Percentiles rank a stretch among this genome's conserved stretches.
Conservation (phyloP, 1,140 invertebrate species). For the Diplogasteroides magnus region DNA sequence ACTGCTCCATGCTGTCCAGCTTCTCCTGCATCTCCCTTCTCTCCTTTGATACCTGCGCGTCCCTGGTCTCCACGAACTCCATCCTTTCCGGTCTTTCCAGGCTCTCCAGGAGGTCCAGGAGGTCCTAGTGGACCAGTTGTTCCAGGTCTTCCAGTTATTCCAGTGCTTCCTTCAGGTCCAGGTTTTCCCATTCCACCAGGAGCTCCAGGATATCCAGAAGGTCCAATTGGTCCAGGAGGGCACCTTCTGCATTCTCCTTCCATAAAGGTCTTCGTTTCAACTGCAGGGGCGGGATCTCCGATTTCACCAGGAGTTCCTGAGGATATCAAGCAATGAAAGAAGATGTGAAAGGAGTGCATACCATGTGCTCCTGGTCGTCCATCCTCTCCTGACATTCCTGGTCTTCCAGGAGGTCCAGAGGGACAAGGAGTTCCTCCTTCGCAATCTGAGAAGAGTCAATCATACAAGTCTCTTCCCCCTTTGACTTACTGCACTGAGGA, state of each 20-base stretch:
- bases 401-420: not conserved
- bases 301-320: not conserved
- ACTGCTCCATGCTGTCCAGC: not conserved
- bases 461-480: no score
- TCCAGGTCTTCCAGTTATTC: not conserved
- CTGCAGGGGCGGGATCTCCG: not conserved
- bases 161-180: not conserved
- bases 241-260: not conserved
- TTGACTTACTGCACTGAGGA: no score
- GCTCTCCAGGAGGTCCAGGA: not conserved
- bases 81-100: not conserved
- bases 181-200: not conserved
- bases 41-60: no score
- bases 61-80: not conserved
- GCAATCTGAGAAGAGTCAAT: no score
- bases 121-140: not conserved
- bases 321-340: no score
- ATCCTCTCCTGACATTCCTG: not conserved
- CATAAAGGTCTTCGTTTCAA: not conserved
- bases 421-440: not conserved
- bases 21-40: no score
- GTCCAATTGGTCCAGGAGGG: no score
- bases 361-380: not conserved
- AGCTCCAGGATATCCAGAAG: not conserved
- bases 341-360: no score